Conservation (phyloP, 2,113 vertebrate genomes). For the Osmerus mordax region DNA sequence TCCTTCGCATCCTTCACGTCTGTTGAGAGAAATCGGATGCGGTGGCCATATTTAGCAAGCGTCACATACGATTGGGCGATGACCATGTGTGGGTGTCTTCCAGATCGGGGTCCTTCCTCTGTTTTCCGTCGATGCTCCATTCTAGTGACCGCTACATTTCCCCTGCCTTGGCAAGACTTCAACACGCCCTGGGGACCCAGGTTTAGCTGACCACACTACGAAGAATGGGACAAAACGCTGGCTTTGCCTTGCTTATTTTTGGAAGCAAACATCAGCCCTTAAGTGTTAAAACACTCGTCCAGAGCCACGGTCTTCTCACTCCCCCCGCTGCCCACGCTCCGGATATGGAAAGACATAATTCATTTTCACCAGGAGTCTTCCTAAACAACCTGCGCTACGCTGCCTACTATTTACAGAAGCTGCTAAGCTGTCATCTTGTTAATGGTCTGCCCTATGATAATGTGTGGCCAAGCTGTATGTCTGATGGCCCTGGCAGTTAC, state of each 20-base stretch:
- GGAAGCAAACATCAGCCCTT: conserved; percentile 31
- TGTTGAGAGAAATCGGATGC: not conserved
- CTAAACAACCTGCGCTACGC: not conserved
- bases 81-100: not conserved
- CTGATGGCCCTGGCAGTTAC: not conserved
- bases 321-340: not conserved
- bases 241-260: conserved; percentile 29
- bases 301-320: conserved; percentile 7
- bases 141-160: conserved; percentile 4
- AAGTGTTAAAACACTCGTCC: conserved; percentile 22
- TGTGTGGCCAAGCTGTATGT: not conserved
- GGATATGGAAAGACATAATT: conserved; percentile 17
- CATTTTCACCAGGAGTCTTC: conserved; percentile 8
- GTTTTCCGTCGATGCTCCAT: conserved; percentile 10
- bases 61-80: not conserved
- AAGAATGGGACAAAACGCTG: conserved; percentile 14
- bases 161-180: not conserved
- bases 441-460: conserved; percentile 6
- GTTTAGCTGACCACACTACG: not conserved
- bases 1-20: no score
- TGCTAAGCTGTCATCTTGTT: conserved; percentile 28
- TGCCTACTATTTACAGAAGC: conserved; percentile 1
- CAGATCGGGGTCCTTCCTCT: not conserved
- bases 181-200: not conserved
- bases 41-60: not conserved